Conservation (phyloP, 2,888 invertebrate species). For the Palloptera scutellata region DNA sequence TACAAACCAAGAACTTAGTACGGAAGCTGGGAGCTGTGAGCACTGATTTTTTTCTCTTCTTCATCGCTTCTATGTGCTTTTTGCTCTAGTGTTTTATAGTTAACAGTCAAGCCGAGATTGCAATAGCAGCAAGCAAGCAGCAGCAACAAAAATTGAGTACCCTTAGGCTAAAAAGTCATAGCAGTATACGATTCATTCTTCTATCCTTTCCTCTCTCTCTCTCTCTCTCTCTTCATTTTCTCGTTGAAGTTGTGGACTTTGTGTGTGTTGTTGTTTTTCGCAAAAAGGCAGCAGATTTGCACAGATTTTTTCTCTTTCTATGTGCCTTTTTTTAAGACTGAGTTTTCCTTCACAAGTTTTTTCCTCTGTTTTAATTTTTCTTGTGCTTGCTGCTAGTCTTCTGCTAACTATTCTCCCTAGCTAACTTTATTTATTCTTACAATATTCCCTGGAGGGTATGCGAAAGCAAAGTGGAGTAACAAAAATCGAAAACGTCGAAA, state of each 20-base stretch:
- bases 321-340: background rate
- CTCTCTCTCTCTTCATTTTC: no score
- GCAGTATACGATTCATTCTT: background rate
- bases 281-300: background rate
- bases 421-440: conserved; percentile 32
- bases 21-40: background rate
- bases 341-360: background rate
- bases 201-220: no score
- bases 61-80: background rate
- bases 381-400: background rate
- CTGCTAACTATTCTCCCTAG: conserved; percentile 9
- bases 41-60: conserved; percentile 23
- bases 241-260: background rate
- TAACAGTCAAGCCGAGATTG: background rate
- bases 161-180: conserved; percentile 3
- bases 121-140: background rate
- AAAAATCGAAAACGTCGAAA: conserved; percentile 21
- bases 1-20: background rate
- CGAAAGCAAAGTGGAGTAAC: conserved; percentile 16
- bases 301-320: conserved; percentile 4
- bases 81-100: background rate
- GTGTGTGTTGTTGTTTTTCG: background rate
- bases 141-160: background rate
- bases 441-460: conserved; percentile 27
- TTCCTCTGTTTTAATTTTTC: no score